Base-by-base conservation (phyloP, 1,140 invertebrate genomes). In the Dinothrombium tinctorium region DNA sequence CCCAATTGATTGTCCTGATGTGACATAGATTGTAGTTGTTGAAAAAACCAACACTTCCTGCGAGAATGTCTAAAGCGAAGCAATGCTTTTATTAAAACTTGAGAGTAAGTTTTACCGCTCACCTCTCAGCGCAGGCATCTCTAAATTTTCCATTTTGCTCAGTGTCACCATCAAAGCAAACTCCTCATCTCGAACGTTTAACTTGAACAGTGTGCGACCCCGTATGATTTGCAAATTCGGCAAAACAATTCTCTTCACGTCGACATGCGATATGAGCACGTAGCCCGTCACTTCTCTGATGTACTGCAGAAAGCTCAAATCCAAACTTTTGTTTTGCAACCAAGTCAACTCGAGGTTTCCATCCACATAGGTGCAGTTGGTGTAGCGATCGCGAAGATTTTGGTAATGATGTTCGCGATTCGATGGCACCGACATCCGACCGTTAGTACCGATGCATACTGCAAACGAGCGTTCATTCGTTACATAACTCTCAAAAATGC, bases 1-100 rank as follows among this genome's bases (percentile, higher is more conserved):
- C 72, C 87, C 87, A 96, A 51, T 80, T 74, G 47, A 96, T 89
- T 2, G 80, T 81, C 44, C 76, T 76, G n/a, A 89, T 73, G 60
- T 89, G 83, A 57, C 89, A 96, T 11, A 95, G 64, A 52, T 90
- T 86, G 61, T 82, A 86, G 58, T 95, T 95, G 60, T 90, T 82
- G 56, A 82, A 79, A 48, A 87, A 72, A 19, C 81, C 82, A 36
- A 92, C 82, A 55, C 73, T 81, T 1, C 89, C 87, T 32, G 69
- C 67, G 3, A 92, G 63, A 29, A 94, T 79, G 59, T 95, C 87
- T 64, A 56, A 4, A n/a, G 33, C 17, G n/a, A 36, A 29, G 28
- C 15, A 11, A 29, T 11, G 2, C 15, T 3, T 29, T 2, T 29
- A 29, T 2, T 3, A 29, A 29, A 11, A 29, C 12, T 29, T 29